Percentiles rank a stretch among this genome's conserved stretches.
Conservation (phyloP, 1,140 invertebrate species). For the Nasonia giraulti region DNA sequence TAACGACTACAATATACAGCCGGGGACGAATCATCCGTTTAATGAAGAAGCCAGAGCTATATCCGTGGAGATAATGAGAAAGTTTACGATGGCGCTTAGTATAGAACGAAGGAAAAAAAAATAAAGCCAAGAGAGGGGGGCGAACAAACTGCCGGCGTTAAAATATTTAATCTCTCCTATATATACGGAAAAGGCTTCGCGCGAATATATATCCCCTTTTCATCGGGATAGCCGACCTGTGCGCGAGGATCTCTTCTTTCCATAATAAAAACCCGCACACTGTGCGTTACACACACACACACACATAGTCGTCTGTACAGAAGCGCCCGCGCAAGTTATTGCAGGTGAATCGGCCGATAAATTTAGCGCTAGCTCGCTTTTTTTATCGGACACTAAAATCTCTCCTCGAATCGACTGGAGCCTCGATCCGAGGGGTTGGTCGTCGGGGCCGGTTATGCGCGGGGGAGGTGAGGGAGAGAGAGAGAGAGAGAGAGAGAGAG, state of each 20-base stretch:
- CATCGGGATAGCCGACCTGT: not conserved
- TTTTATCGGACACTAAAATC: conserved; percentile 41
- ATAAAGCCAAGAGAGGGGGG: not conserved
- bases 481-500: too few species aligned
- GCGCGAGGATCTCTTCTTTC: not conserved
- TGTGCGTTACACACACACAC: too few species aligned
- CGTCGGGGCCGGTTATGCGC: not conserved
- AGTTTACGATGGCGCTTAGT: not conserved
- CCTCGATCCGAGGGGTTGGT: not conserved
- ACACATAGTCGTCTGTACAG: not conserved
- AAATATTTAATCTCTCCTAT: conserved; percentile 41
- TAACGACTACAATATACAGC: not conserved
- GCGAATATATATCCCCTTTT: conserved; percentile 2
- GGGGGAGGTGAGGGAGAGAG: not conserved
- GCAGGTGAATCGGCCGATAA: not conserved
- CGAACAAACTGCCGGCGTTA: conserved; percentile 30
- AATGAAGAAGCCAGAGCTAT: too few species aligned
- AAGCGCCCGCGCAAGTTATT: conserved; percentile 26
- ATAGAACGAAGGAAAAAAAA: not conserved
- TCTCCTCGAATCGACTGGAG: conserved; percentile 7
- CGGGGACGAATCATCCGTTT: not conserved
- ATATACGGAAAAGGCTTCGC: not conserved
- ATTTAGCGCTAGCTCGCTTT: not conserved
- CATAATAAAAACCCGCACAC: conserved; percentile 19
- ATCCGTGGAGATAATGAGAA: not conserved